phyloP scores from a whole-genome alignment of 2,888 invertebrate genomes.

The Cyrtodaria siliqua region DNA sequence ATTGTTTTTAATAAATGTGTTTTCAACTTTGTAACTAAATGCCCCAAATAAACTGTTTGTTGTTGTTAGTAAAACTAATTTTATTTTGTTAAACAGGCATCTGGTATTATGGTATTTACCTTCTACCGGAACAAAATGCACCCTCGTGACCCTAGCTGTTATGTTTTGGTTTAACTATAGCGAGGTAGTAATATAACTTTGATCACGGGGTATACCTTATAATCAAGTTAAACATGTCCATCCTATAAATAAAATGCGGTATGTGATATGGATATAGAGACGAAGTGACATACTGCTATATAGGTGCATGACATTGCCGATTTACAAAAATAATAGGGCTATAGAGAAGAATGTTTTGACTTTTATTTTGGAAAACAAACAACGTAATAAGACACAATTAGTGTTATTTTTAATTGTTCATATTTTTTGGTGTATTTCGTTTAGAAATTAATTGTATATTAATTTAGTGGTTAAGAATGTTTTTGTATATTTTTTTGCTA shows the following conservation, averaged over 20 bases:
- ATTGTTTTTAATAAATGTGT: too few species aligned
- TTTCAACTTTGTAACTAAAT: neutral
- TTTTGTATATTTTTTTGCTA: too few species aligned
- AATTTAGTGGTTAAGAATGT: too few species aligned
- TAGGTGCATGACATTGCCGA: too few species aligned
- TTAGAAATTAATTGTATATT: too few species aligned
- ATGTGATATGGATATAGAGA: neutral
- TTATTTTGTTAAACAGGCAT: constrained; percentile 39
- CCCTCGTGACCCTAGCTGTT: constrained; percentile 31
- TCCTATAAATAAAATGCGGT: neutral
- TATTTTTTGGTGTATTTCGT: too few species aligned
- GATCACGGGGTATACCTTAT: constrained; percentile 41
- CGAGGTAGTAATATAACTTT: constrained; percentile 26
- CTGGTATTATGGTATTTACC: constrained; percentile 27
- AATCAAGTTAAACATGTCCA: constrained; percentile 35
- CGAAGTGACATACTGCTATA: neutral
- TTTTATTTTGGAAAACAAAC: too few species aligned
- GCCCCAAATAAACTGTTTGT: constrained; percentile 16
- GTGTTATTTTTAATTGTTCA: too few species aligned
- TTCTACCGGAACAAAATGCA: constrained; percentile 28
- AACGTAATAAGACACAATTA: too few species aligned
- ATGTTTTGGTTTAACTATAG: constrained; percentile 35
- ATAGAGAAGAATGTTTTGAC: too few species aligned
- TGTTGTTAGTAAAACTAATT: constrained; percentile 2
- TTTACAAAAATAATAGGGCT: too few species aligned